Conservation (phyloP, 2,888 invertebrate species). For the Agrochola macilenta region DNA sequence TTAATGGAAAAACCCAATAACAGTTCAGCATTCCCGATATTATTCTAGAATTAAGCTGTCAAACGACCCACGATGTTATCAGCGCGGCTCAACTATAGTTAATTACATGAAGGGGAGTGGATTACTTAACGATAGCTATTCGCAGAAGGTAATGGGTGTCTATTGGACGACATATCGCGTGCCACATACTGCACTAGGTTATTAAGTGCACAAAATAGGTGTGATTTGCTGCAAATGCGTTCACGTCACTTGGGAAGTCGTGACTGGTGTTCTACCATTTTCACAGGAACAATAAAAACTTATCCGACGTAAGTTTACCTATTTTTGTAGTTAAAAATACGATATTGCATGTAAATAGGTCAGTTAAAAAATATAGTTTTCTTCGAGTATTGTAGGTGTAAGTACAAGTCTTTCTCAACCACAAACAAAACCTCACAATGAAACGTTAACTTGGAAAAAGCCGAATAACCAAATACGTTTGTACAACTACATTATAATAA, state of each 20-base stretch:
- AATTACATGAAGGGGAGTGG: conserved; percentile 36
- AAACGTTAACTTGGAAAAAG: not conserved
- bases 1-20: conserved; percentile 1
- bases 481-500: no score
- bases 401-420: not conserved
- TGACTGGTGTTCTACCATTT: not conserved
- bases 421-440: not conserved
- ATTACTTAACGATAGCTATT: conserved; percentile 35
- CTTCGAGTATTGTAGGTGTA: not conserved
- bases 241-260: not conserved
- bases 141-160: conserved; percentile 20
- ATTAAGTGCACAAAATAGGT: conserved; percentile 27
- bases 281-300: not conserved
- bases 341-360: not conserved
- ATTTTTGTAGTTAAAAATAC: not conserved
- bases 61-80: conserved; percentile 41
- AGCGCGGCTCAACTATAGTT: conserved; percentile 29
- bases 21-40: conserved; percentile 1
- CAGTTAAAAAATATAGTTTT: not conserved
- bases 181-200: conserved; percentile 8
- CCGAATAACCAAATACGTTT: not conserved
- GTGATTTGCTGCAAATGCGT: conserved; percentile 37
- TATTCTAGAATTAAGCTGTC: conserved; percentile 41
- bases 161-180: conserved; percentile 38
- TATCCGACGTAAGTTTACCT: not conserved